Base-by-base conservation (phyloP, 1,140 invertebrate species). In the Bicyclus anynana region DNA sequence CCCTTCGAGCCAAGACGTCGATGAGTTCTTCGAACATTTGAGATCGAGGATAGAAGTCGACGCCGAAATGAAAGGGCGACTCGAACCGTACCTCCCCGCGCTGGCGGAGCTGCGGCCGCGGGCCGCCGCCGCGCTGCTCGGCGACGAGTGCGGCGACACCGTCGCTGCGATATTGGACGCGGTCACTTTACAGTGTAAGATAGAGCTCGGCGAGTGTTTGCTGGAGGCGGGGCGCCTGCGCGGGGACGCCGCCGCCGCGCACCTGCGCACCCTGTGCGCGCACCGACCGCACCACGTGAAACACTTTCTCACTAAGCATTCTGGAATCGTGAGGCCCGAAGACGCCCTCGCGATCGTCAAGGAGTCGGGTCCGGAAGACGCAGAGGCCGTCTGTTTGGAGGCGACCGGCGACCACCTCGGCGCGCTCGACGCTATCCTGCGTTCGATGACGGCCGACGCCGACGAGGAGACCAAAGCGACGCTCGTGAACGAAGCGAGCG, bases 11-110 rank as follows among this genome's bases (percentile, higher is more conserved):
- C 48, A 49, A 20, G 84, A 87, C 27, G 33, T 84, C 5, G 78
- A 87, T 46, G 87, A 89, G 65, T 65, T 89, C 17, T 86, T 89
- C 35, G 78, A 83, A 17, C 89, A 89, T 53, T 64, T 89, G 12
- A 67, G 74, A 53, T 65, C 73, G 9, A 69, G 67, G n/a, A 66
- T 82, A 21, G 72, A 65, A 2, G 60, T 60, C 16, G 71, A 77
- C 26, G 60, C 57, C 14, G 68, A 70, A 17, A 52, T 55, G 13
- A 73, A 29, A 46, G 67, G 26, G 16, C 52, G 53, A n/a, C 53
- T 78, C 17, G 66, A 62, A 54, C 61, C 65, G 7, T 40, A 72
- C 62, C 63, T 84, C 6, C 46, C 73, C 1, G 42, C 53, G 2
- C 49, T 87, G 2, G 68, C 79, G 12, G 57, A 69, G 23, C 54